A percentile compares a stretch with the other conserved stretches of the same genome.
Conservation (phyloP, 2,797 vertebrate genomes). For the Rhincodon typus region DNA sequence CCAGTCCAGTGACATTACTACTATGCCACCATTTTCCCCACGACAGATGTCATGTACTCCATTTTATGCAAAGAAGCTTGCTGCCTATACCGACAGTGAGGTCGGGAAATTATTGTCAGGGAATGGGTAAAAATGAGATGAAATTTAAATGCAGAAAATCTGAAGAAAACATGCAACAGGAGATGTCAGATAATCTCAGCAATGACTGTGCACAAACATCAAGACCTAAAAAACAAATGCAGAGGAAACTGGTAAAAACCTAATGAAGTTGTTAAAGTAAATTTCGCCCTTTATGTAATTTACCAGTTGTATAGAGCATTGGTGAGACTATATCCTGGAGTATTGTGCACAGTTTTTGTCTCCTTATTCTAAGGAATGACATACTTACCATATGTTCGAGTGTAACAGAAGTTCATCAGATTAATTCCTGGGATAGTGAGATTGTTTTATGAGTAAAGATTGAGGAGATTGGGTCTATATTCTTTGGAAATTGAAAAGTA, state of each 20-base stretch:
- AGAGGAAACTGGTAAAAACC: background rate
- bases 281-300: background rate
- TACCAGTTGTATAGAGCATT: background rate
- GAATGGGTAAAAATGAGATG: background rate
- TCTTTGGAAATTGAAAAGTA: no score
- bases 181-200: background rate
- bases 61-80: background rate
- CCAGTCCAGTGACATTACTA: no score
- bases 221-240: background rate
- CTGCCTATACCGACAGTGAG: background rate
- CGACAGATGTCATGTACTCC: background rate
- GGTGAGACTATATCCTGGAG: no score
- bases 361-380: no score
- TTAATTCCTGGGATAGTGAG: no score
- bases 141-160: background rate
- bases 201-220: background rate
- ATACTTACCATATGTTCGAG: no score
- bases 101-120: background rate
- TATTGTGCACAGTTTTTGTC: no score
- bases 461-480: no score
- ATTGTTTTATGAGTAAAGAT: no score
- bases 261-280: background rate
- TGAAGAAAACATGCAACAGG: background rate
- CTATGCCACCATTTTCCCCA: no score
- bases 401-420: no score